Evolutionary conservation across 2,888 invertebrate genomes (phyloP).

Genomic region (Pyrocoelia pectoralis): DNA sequence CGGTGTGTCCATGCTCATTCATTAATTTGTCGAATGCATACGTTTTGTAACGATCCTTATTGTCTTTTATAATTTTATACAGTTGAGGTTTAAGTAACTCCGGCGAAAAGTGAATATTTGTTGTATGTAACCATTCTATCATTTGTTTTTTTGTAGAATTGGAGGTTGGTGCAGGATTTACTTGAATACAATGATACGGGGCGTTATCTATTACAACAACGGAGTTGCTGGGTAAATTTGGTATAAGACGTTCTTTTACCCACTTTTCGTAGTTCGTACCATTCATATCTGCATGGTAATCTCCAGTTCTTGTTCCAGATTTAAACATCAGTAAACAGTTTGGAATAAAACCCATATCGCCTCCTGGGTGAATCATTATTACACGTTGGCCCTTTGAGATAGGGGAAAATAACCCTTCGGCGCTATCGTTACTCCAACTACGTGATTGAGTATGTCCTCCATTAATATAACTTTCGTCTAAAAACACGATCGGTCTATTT

Average conservation of each 20-base stretch:
- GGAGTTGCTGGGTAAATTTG: background rate
- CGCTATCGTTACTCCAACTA: constrained; percentile 11
- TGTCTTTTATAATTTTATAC: background rate
- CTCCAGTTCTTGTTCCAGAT: constrained; percentile 5
- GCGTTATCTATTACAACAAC: constrained; percentile 1
- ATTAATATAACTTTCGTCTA: constrained; percentile 3
- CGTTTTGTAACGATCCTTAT: background rate
- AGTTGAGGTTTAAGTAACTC: background rate
- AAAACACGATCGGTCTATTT: background rate
- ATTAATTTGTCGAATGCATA: constrained; percentile 11
- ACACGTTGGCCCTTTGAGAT: constrained; percentile 13
- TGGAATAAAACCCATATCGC: constrained; percentile 16
- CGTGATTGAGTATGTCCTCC: background rate
- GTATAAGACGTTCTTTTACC: background rate
- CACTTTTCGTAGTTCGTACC: constrained; percentile 2
- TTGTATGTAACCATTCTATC: background rate
- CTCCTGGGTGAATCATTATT: constrained; percentile 8
- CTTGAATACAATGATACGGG: background rate
- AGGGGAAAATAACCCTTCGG: background rate
- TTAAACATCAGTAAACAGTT: background rate
- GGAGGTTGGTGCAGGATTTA: constrained; percentile 3
- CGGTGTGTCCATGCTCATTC: constrained; percentile 35
- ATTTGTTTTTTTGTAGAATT: background rate
- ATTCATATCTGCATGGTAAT: constrained; percentile 4
- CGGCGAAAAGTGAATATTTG: background rate